Evolutionary conservation across 2,797 vertebrate genomes (phyloP).

Genomic region (Bothrops alternatus): DNA sequence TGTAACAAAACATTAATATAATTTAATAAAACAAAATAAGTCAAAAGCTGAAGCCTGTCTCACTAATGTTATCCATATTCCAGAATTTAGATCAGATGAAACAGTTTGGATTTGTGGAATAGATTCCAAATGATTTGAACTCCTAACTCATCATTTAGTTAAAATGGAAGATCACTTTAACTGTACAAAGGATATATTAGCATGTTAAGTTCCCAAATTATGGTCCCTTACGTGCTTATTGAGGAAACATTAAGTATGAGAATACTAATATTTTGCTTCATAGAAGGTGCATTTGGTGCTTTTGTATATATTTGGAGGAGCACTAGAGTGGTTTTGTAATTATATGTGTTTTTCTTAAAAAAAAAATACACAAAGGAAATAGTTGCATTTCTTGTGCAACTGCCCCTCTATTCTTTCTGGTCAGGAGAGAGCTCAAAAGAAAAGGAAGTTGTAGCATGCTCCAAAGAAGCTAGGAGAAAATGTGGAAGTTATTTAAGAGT

Average conservation of each 20-base stretch:
- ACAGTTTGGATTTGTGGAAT: neutral
- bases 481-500: neutral
- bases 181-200: neutral
- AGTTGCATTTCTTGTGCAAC: slow-evolving; percentile 13
- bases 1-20: neutral
- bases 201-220: neutral
- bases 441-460: slow-evolving; percentile 1
- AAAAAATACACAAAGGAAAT: slow-evolving; percentile 12
- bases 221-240: neutral
- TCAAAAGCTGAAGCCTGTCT: neutral
- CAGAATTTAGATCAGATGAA: neutral
- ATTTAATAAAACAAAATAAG: neutral
- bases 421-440: neutral
- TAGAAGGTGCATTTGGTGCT: neutral
- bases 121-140: neutral
- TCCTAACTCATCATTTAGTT: neutral
- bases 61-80: neutral
- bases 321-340: slow-evolving; percentile 12
- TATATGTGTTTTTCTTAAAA: neutral
- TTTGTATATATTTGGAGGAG: neutral
- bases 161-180: neutral
- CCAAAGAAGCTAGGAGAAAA: neutral
- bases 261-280: neutral
- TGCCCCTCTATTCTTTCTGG: neutral
- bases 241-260: too few species aligned